A percentile compares a stretch with the other conserved stretches of the same genome.
phyloP scores from a whole-genome alignment of 2,113 vertebrate genomes.

The Phyllostomus hastatus region DNA sequence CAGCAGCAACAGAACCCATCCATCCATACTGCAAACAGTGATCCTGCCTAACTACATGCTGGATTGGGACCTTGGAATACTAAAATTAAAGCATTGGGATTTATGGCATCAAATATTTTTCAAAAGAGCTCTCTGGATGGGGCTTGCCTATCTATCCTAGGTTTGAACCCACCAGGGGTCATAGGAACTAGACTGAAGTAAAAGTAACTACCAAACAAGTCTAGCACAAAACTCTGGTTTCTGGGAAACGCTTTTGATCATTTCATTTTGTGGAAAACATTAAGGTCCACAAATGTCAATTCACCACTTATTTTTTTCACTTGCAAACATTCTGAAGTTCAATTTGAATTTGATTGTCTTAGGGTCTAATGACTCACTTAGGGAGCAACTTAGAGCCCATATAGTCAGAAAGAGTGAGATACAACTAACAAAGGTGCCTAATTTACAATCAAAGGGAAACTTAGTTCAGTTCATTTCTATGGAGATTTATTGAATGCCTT shows the following conservation, averaged over 20 bases:
- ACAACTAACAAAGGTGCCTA: not conserved
- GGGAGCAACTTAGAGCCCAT: not conserved
- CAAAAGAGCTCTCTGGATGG: not conserved
- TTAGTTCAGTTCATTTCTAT: not conserved
- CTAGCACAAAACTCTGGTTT: not conserved
- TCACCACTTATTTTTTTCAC: not conserved
- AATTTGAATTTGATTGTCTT: slow-evolving; percentile 23
- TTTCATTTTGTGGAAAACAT: not conserved
- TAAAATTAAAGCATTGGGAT: not conserved
- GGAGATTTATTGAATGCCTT: not conserved
- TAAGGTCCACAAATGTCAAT: not conserved
- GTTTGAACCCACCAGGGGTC: not conserved
- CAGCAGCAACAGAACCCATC: not conserved
- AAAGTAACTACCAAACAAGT: not conserved
- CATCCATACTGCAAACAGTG: not conserved
- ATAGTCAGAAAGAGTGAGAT: slow-evolving; percentile 13
- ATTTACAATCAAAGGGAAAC: not conserved
- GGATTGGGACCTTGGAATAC: not conserved
- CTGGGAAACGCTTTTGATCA: not conserved
- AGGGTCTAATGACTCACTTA: slow-evolving; percentile 11
- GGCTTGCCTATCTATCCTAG: not conserved
- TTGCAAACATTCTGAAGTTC: slow-evolving; percentile 6
- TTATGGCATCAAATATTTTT: slow-evolving; percentile 21
- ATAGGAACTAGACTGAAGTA: not conserved
- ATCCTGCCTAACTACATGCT: not conserved